Conservation (phyloP, 2,797 vertebrate species). For the Hypotaenidia philippensis region DNA sequence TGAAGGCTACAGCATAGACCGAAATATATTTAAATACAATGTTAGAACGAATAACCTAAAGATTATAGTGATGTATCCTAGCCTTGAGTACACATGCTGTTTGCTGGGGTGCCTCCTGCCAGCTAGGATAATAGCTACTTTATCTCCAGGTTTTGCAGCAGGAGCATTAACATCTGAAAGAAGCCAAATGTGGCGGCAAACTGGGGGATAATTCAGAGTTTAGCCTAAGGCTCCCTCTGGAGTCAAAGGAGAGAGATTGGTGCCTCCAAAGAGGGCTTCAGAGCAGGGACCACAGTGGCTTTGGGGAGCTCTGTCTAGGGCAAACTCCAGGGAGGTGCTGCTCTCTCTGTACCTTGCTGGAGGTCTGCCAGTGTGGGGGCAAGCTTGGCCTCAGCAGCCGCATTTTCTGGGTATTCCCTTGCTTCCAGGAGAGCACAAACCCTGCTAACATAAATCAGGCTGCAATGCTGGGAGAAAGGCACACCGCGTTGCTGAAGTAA, state of each 20-base stretch:
- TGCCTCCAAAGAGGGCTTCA: background rate
- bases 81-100: background rate
- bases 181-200: background rate
- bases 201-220: slow-evolving; percentile 2
- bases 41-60: background rate
- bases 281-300: background rate
- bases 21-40: background rate
- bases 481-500: background rate
- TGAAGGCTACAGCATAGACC: background rate
- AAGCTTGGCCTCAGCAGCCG: background rate
- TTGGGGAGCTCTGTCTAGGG: background rate
- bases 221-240: slow-evolving; percentile 56
- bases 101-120: background rate
- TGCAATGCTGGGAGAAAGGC: background rate
- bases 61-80: background rate
- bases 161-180: background rate
- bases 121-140: background rate
- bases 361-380: background rate
- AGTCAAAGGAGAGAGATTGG: background rate
- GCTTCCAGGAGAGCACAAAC: background rate
- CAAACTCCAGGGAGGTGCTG: background rate
- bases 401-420: background rate
- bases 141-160: background rate
- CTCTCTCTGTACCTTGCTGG: fast-evolving
- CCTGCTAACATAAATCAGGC: background rate